Evolutionary conservation across 2,113 vertebrate genomes (phyloP).

Genomic region (Eurypyga helias): DNA sequence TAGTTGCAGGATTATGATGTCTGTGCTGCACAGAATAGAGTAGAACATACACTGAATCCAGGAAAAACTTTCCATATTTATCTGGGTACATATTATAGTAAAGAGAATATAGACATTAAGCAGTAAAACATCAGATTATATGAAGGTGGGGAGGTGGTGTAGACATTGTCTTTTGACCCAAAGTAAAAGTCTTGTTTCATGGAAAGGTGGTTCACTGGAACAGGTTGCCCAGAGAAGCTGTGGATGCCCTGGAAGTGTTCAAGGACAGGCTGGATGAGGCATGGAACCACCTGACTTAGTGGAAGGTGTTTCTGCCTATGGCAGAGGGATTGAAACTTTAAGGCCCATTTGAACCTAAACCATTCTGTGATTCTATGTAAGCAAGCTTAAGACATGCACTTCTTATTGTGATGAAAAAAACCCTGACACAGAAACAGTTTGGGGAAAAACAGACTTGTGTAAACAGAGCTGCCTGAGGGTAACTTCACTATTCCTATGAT

Average conservation of each 20-base stretch:
- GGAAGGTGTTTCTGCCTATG: too few relatives aligned
- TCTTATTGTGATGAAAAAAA: neutral
- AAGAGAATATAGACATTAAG: neutral
- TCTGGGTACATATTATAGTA: neutral
- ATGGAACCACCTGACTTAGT: too few relatives aligned
- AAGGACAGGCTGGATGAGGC: too few relatives aligned
- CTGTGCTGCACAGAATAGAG: neutral
- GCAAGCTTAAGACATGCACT: neutral
- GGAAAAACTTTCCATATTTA: neutral
- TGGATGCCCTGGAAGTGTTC: too few relatives aligned
- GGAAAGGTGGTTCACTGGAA: too few relatives aligned
- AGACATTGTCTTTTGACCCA: neutral
- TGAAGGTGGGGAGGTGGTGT: fast-evolving
- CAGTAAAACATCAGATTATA: neutral
- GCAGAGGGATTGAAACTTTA: too few relatives aligned
- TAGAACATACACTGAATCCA: neutral
- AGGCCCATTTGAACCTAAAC: too few relatives aligned
- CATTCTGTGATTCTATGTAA: neutral
- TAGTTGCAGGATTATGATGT: neutral
- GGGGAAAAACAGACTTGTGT: neutral
- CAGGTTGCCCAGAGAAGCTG: too few relatives aligned
- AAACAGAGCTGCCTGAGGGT: neutral
- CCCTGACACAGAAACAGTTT: neutral
- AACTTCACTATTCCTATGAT: neutral
- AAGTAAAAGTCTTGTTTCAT: neutral